A percentile compares a stretch with the other conserved stretches of the same genome.
These are phyloP conservation scores for Sisyra terminalis DNA, from an alignment of 2,888 invertebrate species.

Conservation along the genomic window DNA sequence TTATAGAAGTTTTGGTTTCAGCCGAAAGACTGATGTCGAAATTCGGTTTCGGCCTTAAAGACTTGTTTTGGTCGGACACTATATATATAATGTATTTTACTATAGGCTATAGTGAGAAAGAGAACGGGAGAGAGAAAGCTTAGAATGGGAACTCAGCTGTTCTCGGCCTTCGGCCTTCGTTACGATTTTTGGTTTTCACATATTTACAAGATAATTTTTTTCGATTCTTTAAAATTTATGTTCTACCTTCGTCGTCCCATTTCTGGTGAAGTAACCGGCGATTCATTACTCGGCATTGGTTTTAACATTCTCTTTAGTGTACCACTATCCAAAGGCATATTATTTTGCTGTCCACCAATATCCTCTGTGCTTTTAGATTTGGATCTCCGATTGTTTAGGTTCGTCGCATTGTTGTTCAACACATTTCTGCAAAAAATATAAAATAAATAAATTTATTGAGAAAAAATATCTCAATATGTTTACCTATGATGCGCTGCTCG, in stretches of 20 bases:
- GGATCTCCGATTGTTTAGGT: conserved; percentile 36
- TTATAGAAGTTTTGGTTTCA: no score
- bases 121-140: no score
- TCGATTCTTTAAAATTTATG: no score
- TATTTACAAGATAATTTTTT: no score
- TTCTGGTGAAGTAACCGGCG: conserved; percentile 81
- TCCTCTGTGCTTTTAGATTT: conserved; percentile 87
- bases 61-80: no score
- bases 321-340: conserved; percentile 52
- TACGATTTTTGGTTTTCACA: no score
- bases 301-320: conserved; percentile 88
- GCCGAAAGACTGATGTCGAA: no score
- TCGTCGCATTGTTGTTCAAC: conserved; percentile 54
- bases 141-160: no score
- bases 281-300: conserved; percentile 80
- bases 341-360: conserved; percentile 36
- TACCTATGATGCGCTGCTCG: conserved; percentile 34
- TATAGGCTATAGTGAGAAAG: no score
- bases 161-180: no score
- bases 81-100: no score
- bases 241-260: conserved; percentile 68
- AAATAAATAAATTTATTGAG: background rate
- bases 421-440: conserved; percentile 24
- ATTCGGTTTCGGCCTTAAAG: no score
- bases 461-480: background rate